These are phyloP conservation scores for Pyralis farinalis DNA, from an alignment of 2,888 invertebrate genomes.

Conservation along the genomic window DNA sequence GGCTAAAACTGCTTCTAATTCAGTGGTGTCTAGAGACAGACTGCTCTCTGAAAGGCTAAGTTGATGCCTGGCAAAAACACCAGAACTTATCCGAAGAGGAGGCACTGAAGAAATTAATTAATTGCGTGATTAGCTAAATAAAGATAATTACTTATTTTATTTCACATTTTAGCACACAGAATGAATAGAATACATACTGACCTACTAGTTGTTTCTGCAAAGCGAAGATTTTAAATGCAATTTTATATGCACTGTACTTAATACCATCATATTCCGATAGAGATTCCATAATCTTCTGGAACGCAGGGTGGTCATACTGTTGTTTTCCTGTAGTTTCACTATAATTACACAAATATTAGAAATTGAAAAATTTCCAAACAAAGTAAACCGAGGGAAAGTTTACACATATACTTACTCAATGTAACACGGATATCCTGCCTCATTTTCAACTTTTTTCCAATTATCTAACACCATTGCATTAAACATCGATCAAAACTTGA, in stretches of 20 bases:
- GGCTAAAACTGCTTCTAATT: constrained; percentile 86
- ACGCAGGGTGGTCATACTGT: constrained; percentile 83
- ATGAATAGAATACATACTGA: constrained; percentile 37
- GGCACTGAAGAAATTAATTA: constrained; percentile 49
- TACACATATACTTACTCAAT: constrained; percentile 80
- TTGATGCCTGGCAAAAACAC: constrained; percentile 87
- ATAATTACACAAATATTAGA: constrained; percentile 25
- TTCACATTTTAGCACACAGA: not conserved
- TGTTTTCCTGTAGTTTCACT: constrained; percentile 74
- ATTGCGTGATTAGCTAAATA: constrained; percentile 5
- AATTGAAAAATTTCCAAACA: constrained; percentile 1
- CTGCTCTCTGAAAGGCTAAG: constrained; percentile 85
- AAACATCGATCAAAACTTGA: not conserved
- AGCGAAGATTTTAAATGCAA: constrained; percentile 84
- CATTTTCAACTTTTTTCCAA: constrained; percentile 82
- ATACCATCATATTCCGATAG: constrained; percentile 85
- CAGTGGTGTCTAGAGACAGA: constrained; percentile 83
- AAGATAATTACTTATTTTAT: not conserved
- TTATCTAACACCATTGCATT: constrained; percentile 45
- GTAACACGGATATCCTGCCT: constrained; percentile 82
- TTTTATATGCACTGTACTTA: constrained; percentile 88
- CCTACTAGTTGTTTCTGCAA: constrained; percentile 81
- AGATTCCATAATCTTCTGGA: constrained; percentile 75
- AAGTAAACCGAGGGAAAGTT: constrained; percentile 38
- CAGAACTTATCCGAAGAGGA: constrained; percentile 81